Base-by-base conservation (phyloP, 2,113 vertebrate species). In the Upupa epops region DNA sequence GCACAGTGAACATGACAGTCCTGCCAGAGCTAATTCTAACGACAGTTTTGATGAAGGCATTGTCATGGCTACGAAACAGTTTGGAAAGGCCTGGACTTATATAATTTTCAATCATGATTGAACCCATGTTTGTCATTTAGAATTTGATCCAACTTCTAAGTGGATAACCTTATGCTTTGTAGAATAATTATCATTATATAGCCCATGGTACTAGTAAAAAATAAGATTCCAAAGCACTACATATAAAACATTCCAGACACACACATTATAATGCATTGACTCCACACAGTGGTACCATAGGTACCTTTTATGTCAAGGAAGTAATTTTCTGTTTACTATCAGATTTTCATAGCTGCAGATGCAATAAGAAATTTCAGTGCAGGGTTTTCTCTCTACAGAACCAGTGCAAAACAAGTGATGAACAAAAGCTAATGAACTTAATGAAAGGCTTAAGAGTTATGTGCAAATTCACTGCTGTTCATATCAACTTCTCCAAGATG, bases 21-120 rank as follows among this genome's bases (percentile, higher is more conserved):
- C 70, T 75, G 21, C 28, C 58, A 37, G 68, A 92, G 46, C 73
- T 78, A 46, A 19, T 54, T 81, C 75, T 60, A 75, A 46, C 82
- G 46, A 49, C 10, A 51, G 52, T 45, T 82, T 86, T 76, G 59
- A 60, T 70, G 42, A 73, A 54, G 84, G 42, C 1, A 4, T 8
- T 89, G 54, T 24, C 1, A 1, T 36, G 28, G 36, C 64, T 69
- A 69, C 58, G 45, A 13, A 16, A 51, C 51, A 49, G 46, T 21
- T n/a, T 58, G 32, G 48, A 85, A 64, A n/a, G 51, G 54, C 40
- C 61, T 71, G 48, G 20, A 68, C 9, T 72, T 61, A 60, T 61
- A 60, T 0, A 4, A 55, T 90, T 94, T 78, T 32, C 32, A 32
- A 7, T 64, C 31, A 26, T 1, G 1, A 80, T 21, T 52, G n/a